Percentiles rank a stretch among this genome's conserved stretches.
Conservation (phyloP, 2,797 vertebrate species). For the Xiphorhynchus erythropygius region DNA sequence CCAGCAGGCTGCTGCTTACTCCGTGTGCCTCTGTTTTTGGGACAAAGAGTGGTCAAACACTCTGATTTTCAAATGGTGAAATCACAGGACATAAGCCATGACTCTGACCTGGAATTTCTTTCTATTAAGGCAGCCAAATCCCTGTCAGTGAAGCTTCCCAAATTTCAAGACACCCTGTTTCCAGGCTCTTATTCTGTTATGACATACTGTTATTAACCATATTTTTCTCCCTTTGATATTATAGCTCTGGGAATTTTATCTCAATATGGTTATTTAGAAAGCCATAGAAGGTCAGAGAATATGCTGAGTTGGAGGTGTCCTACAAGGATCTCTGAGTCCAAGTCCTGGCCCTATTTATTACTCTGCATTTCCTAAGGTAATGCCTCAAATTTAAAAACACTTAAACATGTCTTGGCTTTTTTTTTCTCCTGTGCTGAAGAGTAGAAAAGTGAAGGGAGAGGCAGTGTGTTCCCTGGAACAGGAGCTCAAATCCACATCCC, state of each 20-base stretch:
- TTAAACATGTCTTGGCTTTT: rapidly evolving
- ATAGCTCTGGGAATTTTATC: neutral
- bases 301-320: neutral
- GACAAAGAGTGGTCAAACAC: neutral
- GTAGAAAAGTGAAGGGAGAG: neutral
- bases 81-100: neutral
- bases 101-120: neutral
- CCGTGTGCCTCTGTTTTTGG: neutral
- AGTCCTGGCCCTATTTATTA: neutral
- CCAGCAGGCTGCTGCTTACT: neutral
- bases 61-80: neutral
- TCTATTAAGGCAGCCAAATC: neutral
- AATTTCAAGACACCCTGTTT: neutral
- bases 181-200: neutral
- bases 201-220: rapidly evolving
- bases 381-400: neutral
- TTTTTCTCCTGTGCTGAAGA: neutral
- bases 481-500: neutral
- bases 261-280: neutral
- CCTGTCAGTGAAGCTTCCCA: neutral
- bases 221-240: neutral
- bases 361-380: neutral
- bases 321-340: neutral
- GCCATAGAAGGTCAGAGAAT: neutral
- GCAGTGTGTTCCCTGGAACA: neutral